Evolutionary conservation across 2,888 invertebrate genomes (phyloP), one percentile per base, ranked within the genome.

Genomic region (Andrena camellia): DNA sequence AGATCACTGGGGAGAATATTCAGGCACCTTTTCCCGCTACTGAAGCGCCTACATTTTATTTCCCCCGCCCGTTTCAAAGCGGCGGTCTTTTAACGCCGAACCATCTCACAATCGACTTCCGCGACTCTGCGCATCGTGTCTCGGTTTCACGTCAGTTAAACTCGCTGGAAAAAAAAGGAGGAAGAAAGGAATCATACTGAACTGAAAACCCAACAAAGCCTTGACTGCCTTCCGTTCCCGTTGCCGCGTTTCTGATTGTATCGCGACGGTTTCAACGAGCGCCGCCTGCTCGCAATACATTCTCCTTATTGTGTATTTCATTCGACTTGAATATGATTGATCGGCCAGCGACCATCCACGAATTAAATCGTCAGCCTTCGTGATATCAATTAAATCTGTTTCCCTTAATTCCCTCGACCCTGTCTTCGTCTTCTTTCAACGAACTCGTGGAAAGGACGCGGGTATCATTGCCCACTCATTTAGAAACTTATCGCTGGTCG

Each of bases 111-210:
- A 66, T 50, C 48, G 17, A 50, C 50, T 31, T 29, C 31, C 60
- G 54, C 54, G 10, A 76, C 54, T 57, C 54, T 57, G 13, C n/a
- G n/a, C 10, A n/a, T 62, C 52, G 48, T 13, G 42, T 17, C 31
- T 42, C 50, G 20, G 20, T 70, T 54, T 57, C 54, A 70, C 23
- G 31, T 54, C 10, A 52, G 29, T 70, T 50, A 42, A 75, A 31
- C 33, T 29, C 68, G 26, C n/a, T 17, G 20, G 13, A 64, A 26
- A 42, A 54, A 57, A 23, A 5, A 50, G 26, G n/a, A n/a, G n/a
- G 6, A 17, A 17, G 29, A 17, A 23, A 42, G 54, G 50, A 20
- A 57, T 70, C 33, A 8, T 23, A 42, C 29, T 62, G 23, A n/a
- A 70, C n/a, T n/a, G 63, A 35, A 63, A 57, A 76, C 17, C 2